These are phyloP conservation scores for Trichogramma dendrolimi DNA, from an alignment of 2,888 invertebrate species.

Conservation along the genomic window DNA sequence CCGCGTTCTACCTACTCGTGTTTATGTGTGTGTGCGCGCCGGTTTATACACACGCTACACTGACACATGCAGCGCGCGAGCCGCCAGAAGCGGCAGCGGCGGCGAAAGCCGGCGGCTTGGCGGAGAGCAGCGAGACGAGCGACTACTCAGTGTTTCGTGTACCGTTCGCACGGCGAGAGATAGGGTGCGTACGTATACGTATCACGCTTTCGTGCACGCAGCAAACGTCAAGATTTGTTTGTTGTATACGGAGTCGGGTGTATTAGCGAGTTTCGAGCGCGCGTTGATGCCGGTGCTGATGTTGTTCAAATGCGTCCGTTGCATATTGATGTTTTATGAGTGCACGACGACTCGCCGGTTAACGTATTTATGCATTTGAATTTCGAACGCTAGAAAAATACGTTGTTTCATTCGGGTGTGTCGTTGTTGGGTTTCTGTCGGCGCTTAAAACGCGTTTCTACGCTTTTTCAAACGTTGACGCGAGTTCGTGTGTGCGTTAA, in stretches of 20 bases:
- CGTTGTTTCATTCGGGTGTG: no score
- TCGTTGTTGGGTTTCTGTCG: no score
- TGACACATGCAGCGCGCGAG: not conserved
- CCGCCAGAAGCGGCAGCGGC: slow-evolving; percentile 3
- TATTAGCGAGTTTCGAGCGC: not conserved
- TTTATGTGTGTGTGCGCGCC: no score
- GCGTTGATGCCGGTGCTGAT: not conserved
- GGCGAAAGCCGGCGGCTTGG: not conserved
- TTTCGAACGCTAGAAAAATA: not conserved
- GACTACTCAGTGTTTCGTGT: slow-evolving; percentile 12
- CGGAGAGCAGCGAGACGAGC: not conserved
- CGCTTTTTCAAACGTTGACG: no score
- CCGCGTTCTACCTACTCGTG: not conserved
- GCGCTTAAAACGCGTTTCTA: no score
- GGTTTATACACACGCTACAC: not conserved
- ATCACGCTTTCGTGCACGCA: not conserved
- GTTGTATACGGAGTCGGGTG: no score
- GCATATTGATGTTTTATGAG: not conserved
- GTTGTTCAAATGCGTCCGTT: not conserved
- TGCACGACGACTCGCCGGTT: not conserved
- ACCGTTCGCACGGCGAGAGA: slow-evolving; percentile 5
- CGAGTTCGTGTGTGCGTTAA: no score
- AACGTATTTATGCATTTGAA: not conserved
- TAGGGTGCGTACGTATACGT: not conserved
- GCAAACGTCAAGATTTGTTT: not conserved